Evolutionary conservation across 2,888 invertebrate species (phyloP), one percentile per base, ranked within the genome.

Genomic region (Apamea anceps): DNA sequence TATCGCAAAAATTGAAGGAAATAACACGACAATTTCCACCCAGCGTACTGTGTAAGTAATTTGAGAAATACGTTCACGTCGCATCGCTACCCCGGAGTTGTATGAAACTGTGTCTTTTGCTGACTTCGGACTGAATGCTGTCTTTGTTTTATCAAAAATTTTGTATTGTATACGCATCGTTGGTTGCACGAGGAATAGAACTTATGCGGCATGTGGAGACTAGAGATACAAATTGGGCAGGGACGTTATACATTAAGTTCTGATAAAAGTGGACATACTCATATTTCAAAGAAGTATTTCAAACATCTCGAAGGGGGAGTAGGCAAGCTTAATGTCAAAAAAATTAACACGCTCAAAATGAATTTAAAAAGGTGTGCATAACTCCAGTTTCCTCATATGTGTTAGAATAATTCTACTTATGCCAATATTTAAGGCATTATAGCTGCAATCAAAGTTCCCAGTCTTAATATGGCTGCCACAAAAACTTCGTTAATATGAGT

Each of bases 11-110:
- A 54, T 74, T 28, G 1, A 15, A 66, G 75, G 21, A 71, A 82
- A 60, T 86, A 60, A 54, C 63, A 21, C 57, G 28, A 60, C 21
- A 48, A 68, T 63, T 57, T 70, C 45, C 51, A 45, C 12, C 67
- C 42, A 60, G 32, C 62, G 48, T 25, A 45, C 65, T 67, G 48
- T 71, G 62, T 25, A 67, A 85, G 48, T 45, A 28, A 66, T 57
- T 82, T 81, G n/a, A 60, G 65, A 57, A 81, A 82, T 66, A 75
- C 28, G 37, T 62, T 71, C 70, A 82, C 62, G 86, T 82, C 73
- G 51, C 65, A 48, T 82, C 48, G 68, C 68, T 54, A 28, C 63
- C 15, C 54, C 45, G 42, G 25, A 63, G 51, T 60, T 60, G 42
- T 68, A 68, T 28, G 42, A 37, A 65, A 72, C 70, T 68, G 85